Percentiles rank a stretch among this genome's conserved stretches.
Evolutionary conservation across 2,888 invertebrate genomes (phyloP).

Genomic region (Amblyjoppa proteus): DNA sequence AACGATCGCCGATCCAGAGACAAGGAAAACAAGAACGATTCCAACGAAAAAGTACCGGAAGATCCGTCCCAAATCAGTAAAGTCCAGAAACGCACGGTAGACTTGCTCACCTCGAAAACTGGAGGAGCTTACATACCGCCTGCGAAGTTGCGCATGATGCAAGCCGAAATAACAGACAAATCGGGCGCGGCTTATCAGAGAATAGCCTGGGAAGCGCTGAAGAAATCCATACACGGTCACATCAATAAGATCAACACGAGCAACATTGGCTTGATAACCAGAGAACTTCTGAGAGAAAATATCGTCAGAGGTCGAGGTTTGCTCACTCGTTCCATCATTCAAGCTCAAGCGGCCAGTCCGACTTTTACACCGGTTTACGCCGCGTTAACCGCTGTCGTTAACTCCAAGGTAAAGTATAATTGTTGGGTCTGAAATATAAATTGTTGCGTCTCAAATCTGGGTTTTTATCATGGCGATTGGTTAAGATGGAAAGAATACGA

Average conservation of each 20-base stretch:
- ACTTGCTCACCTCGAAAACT: conserved; percentile 93
- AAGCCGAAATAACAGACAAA: conserved; percentile 98
- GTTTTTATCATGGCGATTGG: background rate
- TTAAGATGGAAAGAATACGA: background rate
- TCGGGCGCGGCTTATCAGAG: conserved; percentile 97
- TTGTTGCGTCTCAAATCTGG: background rate
- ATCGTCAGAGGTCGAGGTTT: conserved; percentile 98
- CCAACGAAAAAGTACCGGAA: conserved; percentile 52
- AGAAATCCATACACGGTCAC: conserved; percentile 98
- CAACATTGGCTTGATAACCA: conserved; percentile 96
- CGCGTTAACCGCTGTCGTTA: conserved; percentile 97
- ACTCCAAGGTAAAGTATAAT: conserved; percentile 89
- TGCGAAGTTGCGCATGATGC: conserved; percentile 97
- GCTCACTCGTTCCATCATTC: conserved; percentile 96
- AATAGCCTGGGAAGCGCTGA: conserved; percentile 99
- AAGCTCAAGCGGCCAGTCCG: conserved; percentile 98
- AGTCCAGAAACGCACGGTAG: conserved; percentile 86
- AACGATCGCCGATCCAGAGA: conserved; percentile 38
- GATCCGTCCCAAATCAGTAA: conserved; percentile 76
- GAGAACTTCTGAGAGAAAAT: conserved; percentile 97
- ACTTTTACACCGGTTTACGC: conserved; percentile 99
- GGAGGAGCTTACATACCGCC: conserved; percentile 99
- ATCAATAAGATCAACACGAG: conserved; percentile 99
- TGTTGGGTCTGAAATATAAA: conserved; percentile 7
- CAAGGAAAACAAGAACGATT: conserved; percentile 49